Evolutionary conservation across 2,113 vertebrate genomes (phyloP).

Genomic region (Lagopus leucura): DNA sequence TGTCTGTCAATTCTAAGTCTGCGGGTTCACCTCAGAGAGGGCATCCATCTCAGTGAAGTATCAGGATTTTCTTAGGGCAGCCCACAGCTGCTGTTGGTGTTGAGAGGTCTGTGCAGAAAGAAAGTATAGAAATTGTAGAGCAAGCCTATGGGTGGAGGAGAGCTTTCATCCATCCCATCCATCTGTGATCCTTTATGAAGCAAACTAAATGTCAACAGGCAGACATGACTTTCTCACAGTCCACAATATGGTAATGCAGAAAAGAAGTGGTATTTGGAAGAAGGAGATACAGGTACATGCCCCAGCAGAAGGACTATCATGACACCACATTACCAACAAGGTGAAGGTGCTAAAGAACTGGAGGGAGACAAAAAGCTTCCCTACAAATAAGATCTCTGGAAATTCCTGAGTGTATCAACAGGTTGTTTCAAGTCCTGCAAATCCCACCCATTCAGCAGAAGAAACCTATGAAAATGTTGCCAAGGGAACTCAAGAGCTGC

Average conservation of each 20-base stretch:
- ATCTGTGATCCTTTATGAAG: neutral
- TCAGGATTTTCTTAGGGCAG: neutral
- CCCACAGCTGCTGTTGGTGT: neutral
- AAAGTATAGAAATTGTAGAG: neutral
- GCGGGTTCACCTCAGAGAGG: neutral
- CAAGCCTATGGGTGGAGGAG: neutral
- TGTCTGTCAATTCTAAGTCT: neutral
- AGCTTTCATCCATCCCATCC: neutral
- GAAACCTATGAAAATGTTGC: constrained; percentile 54
- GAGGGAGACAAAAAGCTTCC: neutral
- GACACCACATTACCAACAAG: neutral
- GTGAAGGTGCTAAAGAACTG: neutral
- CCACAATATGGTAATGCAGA: neutral
- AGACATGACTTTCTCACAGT: neutral
- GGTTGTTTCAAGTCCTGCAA: neutral
- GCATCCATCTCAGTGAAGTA: neutral
- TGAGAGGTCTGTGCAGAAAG: neutral
- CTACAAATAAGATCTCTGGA: neutral
- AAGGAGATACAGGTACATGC: neutral
- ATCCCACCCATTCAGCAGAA: constrained; percentile 15
- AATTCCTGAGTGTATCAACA: neutral
- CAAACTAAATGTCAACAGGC: neutral
- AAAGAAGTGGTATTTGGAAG: neutral
- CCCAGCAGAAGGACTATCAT: neutral
- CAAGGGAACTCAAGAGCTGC: constrained; percentile 64